Base-by-base conservation (phyloP, 2,888 invertebrate genomes). In the Phyllotreta cruciferae region DNA sequence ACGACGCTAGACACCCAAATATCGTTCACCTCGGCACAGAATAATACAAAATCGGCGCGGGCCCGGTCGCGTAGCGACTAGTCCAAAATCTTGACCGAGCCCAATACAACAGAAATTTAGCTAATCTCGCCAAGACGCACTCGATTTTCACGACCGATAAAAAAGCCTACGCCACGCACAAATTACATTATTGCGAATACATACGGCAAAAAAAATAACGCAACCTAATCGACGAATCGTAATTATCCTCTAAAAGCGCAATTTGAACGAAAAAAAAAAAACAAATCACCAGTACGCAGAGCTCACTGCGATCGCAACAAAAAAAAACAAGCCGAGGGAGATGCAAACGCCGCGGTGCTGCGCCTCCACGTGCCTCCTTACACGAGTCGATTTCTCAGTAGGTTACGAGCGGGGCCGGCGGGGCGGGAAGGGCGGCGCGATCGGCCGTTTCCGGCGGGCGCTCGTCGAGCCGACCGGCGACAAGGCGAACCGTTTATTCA, bases 351-450 rank as follows among this genome's bases (percentile, higher is more conserved):
- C 78, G 56, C 71, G 74, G 80, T 81, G 60, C 47, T 69, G 73
- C 76, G 80, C 81, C 81, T 79, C 81, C 80, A 81, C 81, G 81
- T 81, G 81, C 71, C 75, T 52, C 64, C 66, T 71, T 70, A 71
- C 75, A 76, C 77, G 75, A 75, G 75, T 74, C 71, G 74, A 75
- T 74, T 14, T 35, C 76, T 73, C 71, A 64, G 71, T 64, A 67
- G 71, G 68, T 65, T 68, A 66, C 68, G 74, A 73, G 71, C 71
- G 71, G 62, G 66, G 60, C 65, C 72, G 56, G 58, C 60, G 66
- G 71, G 62, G 73, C 68, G 63, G 61, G 56, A 60, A 63, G 66
- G 66, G 57, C 60, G 67, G 62, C 60, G 53, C 77, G 77, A 10
- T 66, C 49, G 45, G 37, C n/a, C 49, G 14, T 13, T 35, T 60